Base-by-base conservation (phyloP, 2,797 vertebrate species). In the Zalophus californianus region DNA sequence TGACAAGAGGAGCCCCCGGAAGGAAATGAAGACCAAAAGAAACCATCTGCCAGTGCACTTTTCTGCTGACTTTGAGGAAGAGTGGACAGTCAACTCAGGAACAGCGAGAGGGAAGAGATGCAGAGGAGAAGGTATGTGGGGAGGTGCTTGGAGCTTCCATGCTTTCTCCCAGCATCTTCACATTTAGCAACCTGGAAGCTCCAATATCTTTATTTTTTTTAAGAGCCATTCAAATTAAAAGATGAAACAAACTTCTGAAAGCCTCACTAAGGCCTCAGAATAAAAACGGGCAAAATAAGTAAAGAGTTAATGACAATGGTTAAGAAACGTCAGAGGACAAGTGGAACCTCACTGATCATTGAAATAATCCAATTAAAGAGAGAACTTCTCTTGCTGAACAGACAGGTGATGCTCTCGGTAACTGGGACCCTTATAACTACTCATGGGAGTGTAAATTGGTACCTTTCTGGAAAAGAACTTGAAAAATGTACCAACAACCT, bases 281-380 rank as follows among this genome's bases (percentile, higher is more conserved):
- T 66, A 95, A 89, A 91, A 95, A 89, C 72, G 58, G 29, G 13
- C 89, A 91, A 88, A 93, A 35, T 50, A 95, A 89, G 93, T 80
- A 10, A 89, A 89, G 18, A 95, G 41, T 73, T 4, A 86, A 88
- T 82, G 14, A 77, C 90, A 93, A 78, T 10, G 0, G 29, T 66
- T 87, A 94, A 93, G 14, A 96, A 84, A 75, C 18, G 29, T 3
- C 4, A 11, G 79, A 50, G 38, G 38, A 80, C 20, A 86, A 11
- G 20, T 64, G 48, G 91, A 86, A 94, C 20, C 27, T 70, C 29
- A 62, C 0, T 90, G 13, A 79, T 88, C 68, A 91, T 41, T 1
- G 7, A 93, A 89, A 38, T 54, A 60, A 92, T 56, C 48, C 60
- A 87, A 84, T 80, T 88, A 87, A 92, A 93, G 21, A 89, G 14